These are phyloP conservation scores for Apocheima hispidaria DNA, from an alignment of 2,888 invertebrate genomes.

Conservation along the genomic window DNA sequence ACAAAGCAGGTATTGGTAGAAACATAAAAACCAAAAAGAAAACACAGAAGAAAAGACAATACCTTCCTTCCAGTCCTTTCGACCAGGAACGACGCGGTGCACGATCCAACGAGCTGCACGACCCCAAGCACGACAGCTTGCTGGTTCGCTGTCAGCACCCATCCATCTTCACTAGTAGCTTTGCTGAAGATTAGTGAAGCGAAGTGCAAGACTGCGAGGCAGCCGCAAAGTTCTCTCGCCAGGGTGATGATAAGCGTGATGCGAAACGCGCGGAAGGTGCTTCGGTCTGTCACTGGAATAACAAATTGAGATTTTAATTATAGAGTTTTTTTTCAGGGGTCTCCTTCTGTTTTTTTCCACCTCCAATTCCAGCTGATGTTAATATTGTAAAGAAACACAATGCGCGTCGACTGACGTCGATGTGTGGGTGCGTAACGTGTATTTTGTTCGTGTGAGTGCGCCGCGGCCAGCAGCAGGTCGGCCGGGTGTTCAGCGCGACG, in stretches of 20 bases:
- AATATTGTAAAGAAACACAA: no score
- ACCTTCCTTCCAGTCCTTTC: constrained; percentile 80
- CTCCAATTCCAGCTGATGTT: no score
- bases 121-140: constrained; percentile 73
- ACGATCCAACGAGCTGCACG: constrained; percentile 75
- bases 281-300: constrained; percentile 68
- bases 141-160: constrained; percentile 73
- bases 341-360: no score
- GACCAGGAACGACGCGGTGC: constrained; percentile 73
- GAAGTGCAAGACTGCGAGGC: constrained; percentile 78
- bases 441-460: no score
- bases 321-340: no score
- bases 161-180: constrained; percentile 64
- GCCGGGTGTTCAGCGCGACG: no score
- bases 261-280: constrained; percentile 81
- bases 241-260: constrained; percentile 81
- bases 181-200: constrained; percentile 79
- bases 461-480: no score
- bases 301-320: not conserved
- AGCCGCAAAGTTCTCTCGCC: constrained; percentile 78
- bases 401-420: no score
- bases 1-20: not conserved
- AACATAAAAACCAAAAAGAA: not conserved
- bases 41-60: not conserved
- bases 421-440: no score